Base-by-base conservation (phyloP, 2,797 vertebrate species). In the Spea hammondii region DNA sequence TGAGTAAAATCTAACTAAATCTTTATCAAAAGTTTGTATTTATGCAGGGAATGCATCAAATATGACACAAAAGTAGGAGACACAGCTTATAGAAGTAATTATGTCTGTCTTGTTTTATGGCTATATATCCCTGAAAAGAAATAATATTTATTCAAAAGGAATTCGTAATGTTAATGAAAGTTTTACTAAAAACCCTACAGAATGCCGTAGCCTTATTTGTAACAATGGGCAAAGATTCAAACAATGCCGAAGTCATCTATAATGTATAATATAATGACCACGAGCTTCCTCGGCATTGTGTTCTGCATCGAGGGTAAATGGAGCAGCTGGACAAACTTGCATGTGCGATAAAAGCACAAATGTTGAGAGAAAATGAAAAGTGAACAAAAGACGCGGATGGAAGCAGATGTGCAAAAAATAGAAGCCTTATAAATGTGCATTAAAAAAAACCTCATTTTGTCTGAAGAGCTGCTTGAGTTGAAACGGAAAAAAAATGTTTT, bases 321-420 rank as follows among this genome's bases (percentile, higher is more conserved):
- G 65, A 79, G 48, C 78, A 79, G 78, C 65, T 75, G 72, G 49
- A 62, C 4, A 69, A 70, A 70, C 32, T 7, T 11, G 14, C 13
- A 51, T 47, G 55, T 57, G 44, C 54, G 48, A 79, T 64, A 48
- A 75, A 32, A 74, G 78, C 57, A 49, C 65, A 64, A 73, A n/a
- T 69, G 44, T 17, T 17, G 50, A 74, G 49, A 75, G 79, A 68
- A 80, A 75, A 76, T 70, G 59, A 76, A 76, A 6, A 60, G 70
- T 50, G 67, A 53, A 76, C 65, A 57, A 69, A 65, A 73, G 49
- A 55, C 59, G 70, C 14, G 66, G 53, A 59, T 48, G 59, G 48
- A 11, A 48, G 72, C 59, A 65, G 57, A n/a, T 5, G 50, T 4
- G 8, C 64, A 69, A 48, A 79, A 79, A 55, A 49, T 67, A 79